phyloP scores from a whole-genome alignment of 1,140 invertebrate genomes.

The Conus betulinus region DNA sequence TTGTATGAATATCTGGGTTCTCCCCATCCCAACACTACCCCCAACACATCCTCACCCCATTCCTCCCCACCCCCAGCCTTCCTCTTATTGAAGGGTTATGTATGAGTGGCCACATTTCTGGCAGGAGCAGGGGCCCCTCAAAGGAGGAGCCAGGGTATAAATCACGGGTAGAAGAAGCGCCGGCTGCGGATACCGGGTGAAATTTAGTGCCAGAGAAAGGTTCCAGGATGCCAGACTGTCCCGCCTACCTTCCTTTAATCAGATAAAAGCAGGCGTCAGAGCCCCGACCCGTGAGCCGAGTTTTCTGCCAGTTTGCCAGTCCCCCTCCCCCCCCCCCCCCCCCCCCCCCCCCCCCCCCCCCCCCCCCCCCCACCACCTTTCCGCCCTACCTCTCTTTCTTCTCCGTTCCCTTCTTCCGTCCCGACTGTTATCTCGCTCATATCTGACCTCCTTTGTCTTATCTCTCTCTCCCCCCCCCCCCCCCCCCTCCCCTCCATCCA shows the following conservation, averaged over 20 bases:
- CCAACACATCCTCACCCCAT: background rate
- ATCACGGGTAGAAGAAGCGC: constrained; percentile 24
- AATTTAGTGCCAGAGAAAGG: constrained; percentile 39
- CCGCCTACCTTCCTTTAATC: constrained; percentile 38
- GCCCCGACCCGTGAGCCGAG: background rate
- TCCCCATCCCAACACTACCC: background rate
- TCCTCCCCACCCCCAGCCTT: background rate
- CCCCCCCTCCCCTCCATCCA: background rate
- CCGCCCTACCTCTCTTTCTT: background rate
- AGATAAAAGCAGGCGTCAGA: constrained; percentile 37
- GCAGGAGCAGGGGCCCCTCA: background rate
- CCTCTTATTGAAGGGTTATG: constrained; percentile 16
- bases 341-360: background rate
- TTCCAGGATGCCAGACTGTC: constrained; percentile 34
- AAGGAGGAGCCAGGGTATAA: constrained; percentile 15
- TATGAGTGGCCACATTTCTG: constrained; percentile 24
- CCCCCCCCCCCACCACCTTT: background rate
- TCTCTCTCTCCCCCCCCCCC: background rate
- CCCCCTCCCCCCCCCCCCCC: background rate
- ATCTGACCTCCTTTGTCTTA: background rate
- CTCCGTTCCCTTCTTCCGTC: background rate
- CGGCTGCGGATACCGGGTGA: constrained; percentile 27
- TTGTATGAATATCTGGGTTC: too few species aligned
- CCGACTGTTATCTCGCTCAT: too few species aligned
- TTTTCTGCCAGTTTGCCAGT: too few species aligned